Conservation (phyloP, 2,888 invertebrate species). For the Yponomeuta plumbellus region DNA sequence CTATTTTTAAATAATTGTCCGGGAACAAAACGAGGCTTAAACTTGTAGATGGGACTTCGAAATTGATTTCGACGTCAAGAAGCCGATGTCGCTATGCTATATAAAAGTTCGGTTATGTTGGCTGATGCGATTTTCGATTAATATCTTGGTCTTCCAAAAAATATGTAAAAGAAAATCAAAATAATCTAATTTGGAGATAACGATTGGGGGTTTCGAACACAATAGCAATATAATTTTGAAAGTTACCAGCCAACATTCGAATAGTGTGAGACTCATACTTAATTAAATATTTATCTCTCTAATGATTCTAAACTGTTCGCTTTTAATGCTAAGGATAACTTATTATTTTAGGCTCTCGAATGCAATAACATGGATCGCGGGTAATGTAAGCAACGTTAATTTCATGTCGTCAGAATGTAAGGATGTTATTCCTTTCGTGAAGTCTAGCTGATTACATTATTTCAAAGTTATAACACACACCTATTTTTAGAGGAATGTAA, state of each 20-base stretch:
- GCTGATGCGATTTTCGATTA: not conserved
- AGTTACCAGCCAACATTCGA: not conserved
- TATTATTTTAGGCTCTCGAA: not conserved
- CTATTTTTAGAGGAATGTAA: not conserved
- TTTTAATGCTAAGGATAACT: not conserved
- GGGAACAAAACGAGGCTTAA: slow-evolving; percentile 14
- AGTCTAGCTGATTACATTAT: not conserved
- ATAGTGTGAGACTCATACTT: not conserved
- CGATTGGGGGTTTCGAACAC: too few species aligned
- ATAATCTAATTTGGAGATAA: not conserved
- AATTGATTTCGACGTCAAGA: not conserved
- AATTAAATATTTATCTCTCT: not conserved
- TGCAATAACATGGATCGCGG: not conserved
- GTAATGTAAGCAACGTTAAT: not conserved
- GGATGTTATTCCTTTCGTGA: not conserved
- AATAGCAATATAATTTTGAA: not conserved
- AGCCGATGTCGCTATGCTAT: not conserved
- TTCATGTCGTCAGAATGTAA: not conserved
- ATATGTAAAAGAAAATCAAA: not conserved
- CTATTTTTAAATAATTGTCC: slow-evolving; percentile 11
- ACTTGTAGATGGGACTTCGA: not conserved
- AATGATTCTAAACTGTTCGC: not conserved
- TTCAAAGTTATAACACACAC: not conserved
- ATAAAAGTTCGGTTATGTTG: not conserved
- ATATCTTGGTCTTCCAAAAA: not conserved